Evolutionary conservation across 2,888 invertebrate genomes (phyloP).

Genomic region (Sarcophaga rosellei): DNA sequence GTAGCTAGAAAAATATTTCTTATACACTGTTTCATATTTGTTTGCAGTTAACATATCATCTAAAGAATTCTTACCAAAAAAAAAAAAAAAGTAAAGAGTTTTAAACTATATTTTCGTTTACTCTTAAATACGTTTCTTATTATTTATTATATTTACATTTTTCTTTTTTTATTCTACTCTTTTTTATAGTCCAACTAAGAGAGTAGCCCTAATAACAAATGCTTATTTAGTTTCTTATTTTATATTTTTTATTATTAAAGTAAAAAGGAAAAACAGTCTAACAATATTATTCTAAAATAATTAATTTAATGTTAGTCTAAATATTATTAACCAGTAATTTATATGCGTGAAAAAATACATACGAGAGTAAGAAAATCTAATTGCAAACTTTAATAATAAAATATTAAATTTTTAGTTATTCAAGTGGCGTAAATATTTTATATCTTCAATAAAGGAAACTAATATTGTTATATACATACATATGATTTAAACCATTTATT

Average conservation of each 20-base stretch:
- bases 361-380: neutral
- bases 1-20: slow-evolving; percentile 37
- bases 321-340: slow-evolving; percentile 4
- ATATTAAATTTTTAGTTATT: neutral
- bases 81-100: neutral
- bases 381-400: neutral
- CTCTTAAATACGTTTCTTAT: neutral
- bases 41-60: slow-evolving; percentile 48
- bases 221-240: neutral
- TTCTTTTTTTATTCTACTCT: slow-evolving; percentile 15
- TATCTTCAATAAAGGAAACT: neutral
- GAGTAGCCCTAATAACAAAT: slow-evolving; percentile 6
- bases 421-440: neutral
- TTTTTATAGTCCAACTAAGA: slow-evolving; percentile 39
- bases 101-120: neutral
- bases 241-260: neutral
- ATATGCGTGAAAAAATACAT: neutral
- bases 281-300: slow-evolving; percentile 6
- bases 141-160: neutral
- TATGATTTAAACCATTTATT: no score
- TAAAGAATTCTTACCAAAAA: slow-evolving; percentile 11
- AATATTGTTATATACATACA: no score
- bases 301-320: slow-evolving; percentile 2
- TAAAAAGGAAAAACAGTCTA: neutral
- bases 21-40: slow-evolving; percentile 12